These are phyloP conservation scores for Vanacampus margaritifer DNA, from an alignment of 2,113 vertebrate genomes.

Conservation along the genomic window DNA sequence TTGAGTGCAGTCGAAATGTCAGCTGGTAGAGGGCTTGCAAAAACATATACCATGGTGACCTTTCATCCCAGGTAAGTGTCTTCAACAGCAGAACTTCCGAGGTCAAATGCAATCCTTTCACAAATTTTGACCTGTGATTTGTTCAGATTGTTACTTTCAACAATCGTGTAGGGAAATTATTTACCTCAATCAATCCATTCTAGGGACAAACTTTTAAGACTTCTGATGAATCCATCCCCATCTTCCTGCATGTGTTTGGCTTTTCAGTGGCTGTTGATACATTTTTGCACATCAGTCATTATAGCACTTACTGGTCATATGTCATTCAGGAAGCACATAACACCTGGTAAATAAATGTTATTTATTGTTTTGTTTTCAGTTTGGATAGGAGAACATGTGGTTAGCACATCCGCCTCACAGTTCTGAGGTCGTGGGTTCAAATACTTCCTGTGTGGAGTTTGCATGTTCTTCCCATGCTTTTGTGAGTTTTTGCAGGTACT, in stretches of 20 bases:
- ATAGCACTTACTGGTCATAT: no score
- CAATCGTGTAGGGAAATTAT: neutral
- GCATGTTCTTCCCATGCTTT: no score
- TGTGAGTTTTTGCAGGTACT: no score
- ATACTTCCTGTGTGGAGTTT: no score
- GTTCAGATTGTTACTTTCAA: neutral
- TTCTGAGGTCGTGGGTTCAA: no score
- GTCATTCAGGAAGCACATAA: neutral
- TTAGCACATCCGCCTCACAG: no score
- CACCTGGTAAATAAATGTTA: neutral
- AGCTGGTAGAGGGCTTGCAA: neutral
- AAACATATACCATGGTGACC: constrained; percentile 1
- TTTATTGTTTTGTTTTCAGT: no score
- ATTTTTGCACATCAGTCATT: no score
- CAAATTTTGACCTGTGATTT: neutral
- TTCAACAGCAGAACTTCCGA: neutral
- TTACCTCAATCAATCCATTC: neutral
- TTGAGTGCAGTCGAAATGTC: neutral
- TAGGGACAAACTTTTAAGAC: neutral
- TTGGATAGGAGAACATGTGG: no score
- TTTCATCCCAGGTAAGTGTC: neutral
- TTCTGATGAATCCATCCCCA: no score
- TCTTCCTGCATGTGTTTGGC: neutral
- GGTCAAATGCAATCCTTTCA: neutral
- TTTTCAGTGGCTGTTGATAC: neutral